A percentile compares a stretch with the other conserved stretches of the same genome.
phyloP scores from a whole-genome alignment of 2,888 invertebrate genomes.

The Anarsia innoxiella region DNA sequence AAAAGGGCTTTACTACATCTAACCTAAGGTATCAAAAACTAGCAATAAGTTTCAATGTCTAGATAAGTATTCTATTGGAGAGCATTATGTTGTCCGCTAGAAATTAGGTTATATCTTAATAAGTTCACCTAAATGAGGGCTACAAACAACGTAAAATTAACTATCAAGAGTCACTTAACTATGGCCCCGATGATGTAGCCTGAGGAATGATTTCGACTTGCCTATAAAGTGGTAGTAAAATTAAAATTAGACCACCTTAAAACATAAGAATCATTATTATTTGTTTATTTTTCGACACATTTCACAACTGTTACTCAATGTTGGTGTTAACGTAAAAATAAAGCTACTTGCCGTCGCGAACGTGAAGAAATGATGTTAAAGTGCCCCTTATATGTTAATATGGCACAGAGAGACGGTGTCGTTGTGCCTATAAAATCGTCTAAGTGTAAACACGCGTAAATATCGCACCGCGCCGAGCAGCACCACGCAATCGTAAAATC shows the following conservation, averaged over 20 bases:
- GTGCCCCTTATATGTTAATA: conserved; percentile 51
- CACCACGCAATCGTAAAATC: conserved; percentile 67
- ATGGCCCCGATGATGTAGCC: neutral
- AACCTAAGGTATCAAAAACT: no score
- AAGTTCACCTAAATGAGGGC: no score
- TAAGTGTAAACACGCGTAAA: conserved; percentile 71
- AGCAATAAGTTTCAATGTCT: no score
- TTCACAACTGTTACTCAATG: conserved; percentile 23
- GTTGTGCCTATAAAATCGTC: conserved; percentile 72
- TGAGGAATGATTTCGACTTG: conserved; percentile 3
- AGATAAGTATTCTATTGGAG: no score
- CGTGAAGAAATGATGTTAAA: conserved; percentile 30
- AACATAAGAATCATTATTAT: conserved; percentile 20
- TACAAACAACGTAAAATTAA: no score
- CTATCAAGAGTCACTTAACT: conserved; percentile 1
- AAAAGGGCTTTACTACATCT: no score
- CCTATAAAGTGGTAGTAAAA: conserved; percentile 19
- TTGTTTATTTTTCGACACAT: conserved; percentile 20
- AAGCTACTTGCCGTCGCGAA: conserved; percentile 13
- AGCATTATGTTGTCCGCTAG: no score
- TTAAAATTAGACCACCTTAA: conserved; percentile 21
- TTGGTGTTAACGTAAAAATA: conserved; percentile 20
- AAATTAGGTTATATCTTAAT: no score
- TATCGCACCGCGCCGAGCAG: conserved; percentile 44
- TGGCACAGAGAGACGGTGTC: conserved; percentile 49